phyloP scores from a whole-genome alignment of 2,888 invertebrate species.

The Anthophora plumipes region DNA sequence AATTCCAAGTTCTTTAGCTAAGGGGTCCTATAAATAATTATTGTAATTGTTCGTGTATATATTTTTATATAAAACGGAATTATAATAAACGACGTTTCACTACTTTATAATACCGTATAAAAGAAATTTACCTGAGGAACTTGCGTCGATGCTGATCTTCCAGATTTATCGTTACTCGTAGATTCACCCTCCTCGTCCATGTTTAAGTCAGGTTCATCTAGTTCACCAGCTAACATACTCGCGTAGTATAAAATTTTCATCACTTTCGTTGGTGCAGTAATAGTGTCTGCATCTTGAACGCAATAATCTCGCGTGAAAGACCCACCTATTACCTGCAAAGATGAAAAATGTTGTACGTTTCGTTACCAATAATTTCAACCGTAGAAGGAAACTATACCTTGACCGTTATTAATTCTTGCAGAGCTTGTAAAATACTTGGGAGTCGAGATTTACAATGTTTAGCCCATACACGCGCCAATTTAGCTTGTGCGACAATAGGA shows the following conservation, averaged over 20 bases:
- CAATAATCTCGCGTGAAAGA: slow-evolving; percentile 90
- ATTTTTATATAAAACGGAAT: background rate
- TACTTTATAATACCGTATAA: background rate
- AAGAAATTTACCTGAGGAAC: slow-evolving; percentile 71
- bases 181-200: slow-evolving; percentile 86
- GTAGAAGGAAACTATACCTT: slow-evolving; percentile 82
- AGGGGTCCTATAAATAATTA: slow-evolving; percentile 82
- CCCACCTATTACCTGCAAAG: slow-evolving; percentile 89
- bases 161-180: slow-evolving; percentile 75
- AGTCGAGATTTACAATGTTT: slow-evolving; percentile 87
- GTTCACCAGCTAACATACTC: slow-evolving; percentile 92
- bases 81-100: background rate
- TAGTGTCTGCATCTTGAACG: slow-evolving; percentile 93
- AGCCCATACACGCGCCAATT: slow-evolving; percentile 93
- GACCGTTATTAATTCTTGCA: slow-evolving; percentile 95
- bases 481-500: slow-evolving; percentile 90
- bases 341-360: slow-evolving; percentile 1
- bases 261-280: slow-evolving; percentile 94
- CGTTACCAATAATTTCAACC: background rate
- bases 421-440: slow-evolving; percentile 89
- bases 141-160: slow-evolving; percentile 60
- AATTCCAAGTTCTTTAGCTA: slow-evolving; percentile 91
- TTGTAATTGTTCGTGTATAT: slow-evolving; percentile 9
- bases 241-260: slow-evolving; percentile 96
- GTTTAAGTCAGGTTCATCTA: slow-evolving; percentile 88